Evolutionary conservation across 2,113 vertebrate species (phyloP).

Genomic region (Ceyx margarethae): DNA sequence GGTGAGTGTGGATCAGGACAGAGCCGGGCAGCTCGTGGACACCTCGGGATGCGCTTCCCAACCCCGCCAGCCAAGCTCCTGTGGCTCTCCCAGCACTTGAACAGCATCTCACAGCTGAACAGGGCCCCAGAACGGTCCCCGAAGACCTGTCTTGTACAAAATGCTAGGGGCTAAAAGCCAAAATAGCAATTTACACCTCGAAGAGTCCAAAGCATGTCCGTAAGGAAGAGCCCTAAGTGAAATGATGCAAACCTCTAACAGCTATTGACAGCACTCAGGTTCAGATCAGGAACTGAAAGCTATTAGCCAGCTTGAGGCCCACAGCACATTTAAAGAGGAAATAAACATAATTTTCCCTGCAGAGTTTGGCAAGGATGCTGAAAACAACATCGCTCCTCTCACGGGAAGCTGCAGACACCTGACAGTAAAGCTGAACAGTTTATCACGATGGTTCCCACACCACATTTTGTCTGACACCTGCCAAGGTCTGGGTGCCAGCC

Average conservation of each 20-base stretch:
- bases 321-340: background rate
- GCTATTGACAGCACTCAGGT: background rate
- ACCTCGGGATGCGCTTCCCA: fast-evolving
- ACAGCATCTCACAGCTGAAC: background rate
- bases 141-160: background rate
- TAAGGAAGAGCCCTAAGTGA: background rate
- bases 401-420: background rate
- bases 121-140: background rate
- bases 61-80: background rate
- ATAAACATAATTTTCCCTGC: background rate
- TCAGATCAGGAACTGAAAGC: background rate
- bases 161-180: background rate
- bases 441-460: background rate
- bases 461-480: background rate
- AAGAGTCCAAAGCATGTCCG: background rate
- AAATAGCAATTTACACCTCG: background rate
- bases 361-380: background rate
- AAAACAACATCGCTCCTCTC: background rate
- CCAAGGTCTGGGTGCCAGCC: background rate
- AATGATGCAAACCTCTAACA: background rate
- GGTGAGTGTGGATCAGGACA: fast-evolving
- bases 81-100: background rate
- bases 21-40: background rate
- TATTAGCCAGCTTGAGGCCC: background rate
- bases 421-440: background rate